Base-by-base conservation (phyloP, 2,888 invertebrate species). In the Lissocephala sabroskyi region DNA sequence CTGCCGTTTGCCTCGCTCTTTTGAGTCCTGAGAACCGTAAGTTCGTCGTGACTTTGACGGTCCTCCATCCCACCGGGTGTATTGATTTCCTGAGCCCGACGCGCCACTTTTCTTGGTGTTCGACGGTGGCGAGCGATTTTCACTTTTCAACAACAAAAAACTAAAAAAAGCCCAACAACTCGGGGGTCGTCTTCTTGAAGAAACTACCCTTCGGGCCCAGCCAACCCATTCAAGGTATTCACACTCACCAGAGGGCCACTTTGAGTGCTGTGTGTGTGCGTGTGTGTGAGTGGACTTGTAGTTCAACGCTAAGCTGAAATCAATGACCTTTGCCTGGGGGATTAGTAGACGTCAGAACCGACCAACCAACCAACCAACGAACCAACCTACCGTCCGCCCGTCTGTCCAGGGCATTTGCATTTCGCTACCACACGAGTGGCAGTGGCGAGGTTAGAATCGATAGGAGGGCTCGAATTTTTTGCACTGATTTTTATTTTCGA, bases 281-380 rank as follows among this genome's bases (percentile, higher is more conserved):
- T 23, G 16, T 44, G 3, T 28, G 28, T 17, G 29, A 29, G 14
- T 23, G n/a, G 26, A 39, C 49, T 57, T 58, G 58, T 52, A 59
- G 62, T 57, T 56, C 56, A 52, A 52, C 41, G 56, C 70, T 74
- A 77, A 79, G 79, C 73, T 75, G 74, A 77, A 79, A 77, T 74
- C 77, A 79, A 77, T 77, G 77, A 77, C 77, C 79, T 77, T 77
- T 73, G 68, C 49, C 30, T 55, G 55, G 59, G 64, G 66, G 66
- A 70, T 68, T 66, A 74, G 59, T 70, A 52, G 49, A 52, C 53
- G 55, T 46, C 51, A 47, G 39, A 30, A 30, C 30, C 37, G 19
- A 11, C n/a, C n/a, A n/a, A n/a, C n/a, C n/a, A n/a, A n/a, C n/a
- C n/a, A n/a, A n/a, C n/a, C n/a, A n/a, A n/a, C n/a, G n/a, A n/a